These are phyloP conservation scores for Adelges cooleyi DNA, from an alignment of 1,140 invertebrate genomes.

Conservation along the genomic window DNA sequence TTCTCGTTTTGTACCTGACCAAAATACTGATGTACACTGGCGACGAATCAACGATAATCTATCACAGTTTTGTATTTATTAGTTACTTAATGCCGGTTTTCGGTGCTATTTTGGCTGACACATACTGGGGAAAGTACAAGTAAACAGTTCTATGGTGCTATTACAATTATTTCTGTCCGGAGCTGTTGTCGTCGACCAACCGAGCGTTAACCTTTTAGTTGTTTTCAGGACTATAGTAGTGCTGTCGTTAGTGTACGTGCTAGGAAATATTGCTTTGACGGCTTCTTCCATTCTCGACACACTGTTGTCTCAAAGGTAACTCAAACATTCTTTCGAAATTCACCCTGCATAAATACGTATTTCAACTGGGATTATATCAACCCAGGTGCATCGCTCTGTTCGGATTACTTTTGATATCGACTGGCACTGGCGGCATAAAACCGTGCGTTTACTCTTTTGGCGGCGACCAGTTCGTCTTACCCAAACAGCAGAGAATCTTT, in stretches of 20 bases:
- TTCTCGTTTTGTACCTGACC: constrained; percentile 66
- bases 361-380: too few relatives aligned
- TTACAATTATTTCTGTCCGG: too few relatives aligned
- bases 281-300: constrained; percentile 46
- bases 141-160: too few relatives aligned
- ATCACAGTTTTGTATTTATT: constrained; percentile 70
- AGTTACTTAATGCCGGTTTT: constrained; percentile 77
- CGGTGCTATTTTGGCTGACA: constrained; percentile 80
- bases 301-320: too few relatives aligned
- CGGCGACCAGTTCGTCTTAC: constrained; percentile 84
- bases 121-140: constrained; percentile 70
- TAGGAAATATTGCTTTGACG: constrained; percentile 71
- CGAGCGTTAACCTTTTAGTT: constrained; percentile 9
- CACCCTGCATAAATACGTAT: too few relatives aligned
- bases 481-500: constrained; percentile 62
- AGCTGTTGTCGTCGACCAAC: too few relatives aligned
- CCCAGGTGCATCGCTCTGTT: constrained; percentile 52
- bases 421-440: constrained; percentile 94
- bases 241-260: constrained; percentile 73
- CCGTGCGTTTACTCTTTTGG: constrained; percentile 95
- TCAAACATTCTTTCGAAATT: too few relatives aligned
- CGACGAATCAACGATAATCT: constrained; percentile 61
- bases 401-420: constrained; percentile 70
- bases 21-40: constrained; percentile 53
- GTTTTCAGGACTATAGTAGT: constrained; percentile 62